Evolutionary conservation across 2,797 vertebrate genomes (phyloP), one percentile per base, ranked within the genome.

Genomic region (Lutjanus campechanus): DNA sequence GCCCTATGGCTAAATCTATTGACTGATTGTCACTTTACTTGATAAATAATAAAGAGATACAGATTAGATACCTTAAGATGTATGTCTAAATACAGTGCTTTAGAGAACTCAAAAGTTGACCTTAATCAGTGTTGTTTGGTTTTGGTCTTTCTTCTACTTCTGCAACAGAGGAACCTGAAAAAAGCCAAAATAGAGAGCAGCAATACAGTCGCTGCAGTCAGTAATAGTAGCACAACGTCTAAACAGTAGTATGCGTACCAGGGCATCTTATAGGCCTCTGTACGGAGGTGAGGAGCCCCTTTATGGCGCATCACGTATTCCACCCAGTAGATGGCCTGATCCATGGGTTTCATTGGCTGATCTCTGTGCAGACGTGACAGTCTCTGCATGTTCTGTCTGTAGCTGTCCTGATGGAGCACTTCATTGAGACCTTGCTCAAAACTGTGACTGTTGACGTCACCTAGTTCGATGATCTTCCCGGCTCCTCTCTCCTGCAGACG

Each of bases 221-320:
- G 40, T 6, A 93, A n/a, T 0, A 92, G 1, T 3, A 92, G 46
- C 15, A 92, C 0, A 1, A 95, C 90, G 82, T 96, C 95, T 56
- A 94, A 20, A 61, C 47, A 74, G 85, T 95, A 68, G 78, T 94
- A 94, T 0, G 91, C 73, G 78, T 94, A 95, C 95, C 95, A 94
- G 8, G 93, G 89, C 94, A 95, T 93, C 54, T 81, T 89, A 76
- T 94, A 93, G 41, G 92, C 86, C 44, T 92, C 69, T 15, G 94
- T 94, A 22, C 91, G 90, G 53, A 95, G 81, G 59, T 95, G 94
- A 61, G 67, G 17, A 5, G 94, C 93, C 7, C 95, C 95, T 85
- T 94, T 94, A 63, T 96, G 76, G 17, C 93, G 92, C 6, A 96
- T 94, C 63, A 96, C 94, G 58, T 90, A 94, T 70, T 95, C 95